These are phyloP conservation scores for Dione juno DNA, from an alignment of 2,888 invertebrate species.

Conservation along the genomic window DNA sequence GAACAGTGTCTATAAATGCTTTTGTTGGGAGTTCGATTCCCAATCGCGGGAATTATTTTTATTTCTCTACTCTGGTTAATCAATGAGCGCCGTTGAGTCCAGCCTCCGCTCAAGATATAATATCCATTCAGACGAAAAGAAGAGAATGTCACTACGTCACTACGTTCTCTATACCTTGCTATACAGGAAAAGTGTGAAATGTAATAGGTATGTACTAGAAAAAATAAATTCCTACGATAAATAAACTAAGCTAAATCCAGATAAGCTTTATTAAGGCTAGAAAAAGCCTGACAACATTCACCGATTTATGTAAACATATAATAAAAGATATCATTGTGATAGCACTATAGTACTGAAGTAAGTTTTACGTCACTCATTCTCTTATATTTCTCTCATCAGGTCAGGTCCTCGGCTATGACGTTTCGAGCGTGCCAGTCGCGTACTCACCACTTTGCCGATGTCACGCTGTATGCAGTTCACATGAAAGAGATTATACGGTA, in stretches of 20 bases:
- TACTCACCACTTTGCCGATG: too few species aligned
- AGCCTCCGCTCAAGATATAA: background rate
- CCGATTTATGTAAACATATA: background rate
- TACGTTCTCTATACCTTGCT: background rate
- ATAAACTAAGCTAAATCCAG: background rate
- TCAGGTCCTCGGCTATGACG: too few species aligned
- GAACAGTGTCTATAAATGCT: background rate
- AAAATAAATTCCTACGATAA: slow-evolving; percentile 2
- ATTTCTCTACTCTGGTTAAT: background rate
- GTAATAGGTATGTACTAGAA: background rate
- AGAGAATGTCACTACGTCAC: background rate
- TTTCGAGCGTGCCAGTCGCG: too few species aligned
- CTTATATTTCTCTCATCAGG: too few species aligned
- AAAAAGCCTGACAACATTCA: slow-evolving; percentile 1
- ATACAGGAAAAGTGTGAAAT: background rate
- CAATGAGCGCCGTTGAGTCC: background rate
- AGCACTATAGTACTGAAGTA: background rate
- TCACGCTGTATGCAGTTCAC: too few species aligned
- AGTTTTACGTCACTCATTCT: too few species aligned
- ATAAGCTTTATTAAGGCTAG: slow-evolving; percentile 7
- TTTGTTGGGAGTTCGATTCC: background rate
- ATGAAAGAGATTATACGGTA: too few species aligned
- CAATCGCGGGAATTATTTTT: background rate
- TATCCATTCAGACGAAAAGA: background rate
- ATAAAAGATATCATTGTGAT: background rate